Evolutionary conservation across 2,797 vertebrate genomes (phyloP).

Genomic region (Vultur gryphus): DNA sequence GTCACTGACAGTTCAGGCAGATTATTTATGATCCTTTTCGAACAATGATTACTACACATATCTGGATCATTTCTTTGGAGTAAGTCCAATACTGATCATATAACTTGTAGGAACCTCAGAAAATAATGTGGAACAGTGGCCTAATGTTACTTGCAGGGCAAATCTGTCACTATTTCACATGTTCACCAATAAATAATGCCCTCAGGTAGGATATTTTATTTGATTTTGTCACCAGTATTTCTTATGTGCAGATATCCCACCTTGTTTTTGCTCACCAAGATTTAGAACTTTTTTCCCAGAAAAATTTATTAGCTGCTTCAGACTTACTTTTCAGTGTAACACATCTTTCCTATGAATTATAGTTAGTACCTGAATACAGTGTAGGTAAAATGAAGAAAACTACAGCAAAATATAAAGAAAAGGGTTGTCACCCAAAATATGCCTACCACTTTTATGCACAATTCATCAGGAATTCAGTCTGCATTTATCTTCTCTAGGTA

Average conservation of each 20-base stretch:
- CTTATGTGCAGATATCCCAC: not conserved
- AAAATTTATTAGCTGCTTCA: not conserved
- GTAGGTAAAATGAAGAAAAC: not conserved
- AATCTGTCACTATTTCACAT: not conserved
- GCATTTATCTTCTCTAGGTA: not conserved
- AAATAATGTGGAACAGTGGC: not conserved
- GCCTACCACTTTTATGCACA: not conserved
- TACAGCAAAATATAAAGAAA: not conserved
- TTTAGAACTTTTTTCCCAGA: not conserved
- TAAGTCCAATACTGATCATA: not conserved
- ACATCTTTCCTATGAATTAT: not conserved
- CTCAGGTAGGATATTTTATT: not conserved
- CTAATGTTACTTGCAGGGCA: not conserved
- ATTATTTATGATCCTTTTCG: not conserved
- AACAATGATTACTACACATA: not conserved
- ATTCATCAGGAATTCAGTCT: not conserved
- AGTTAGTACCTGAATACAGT: not conserved
- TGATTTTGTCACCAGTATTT: not conserved
- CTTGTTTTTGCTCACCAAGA: not conserved
- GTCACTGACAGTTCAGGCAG: not conserved
- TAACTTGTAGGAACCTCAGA: not conserved
- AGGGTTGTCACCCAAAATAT: not conserved
- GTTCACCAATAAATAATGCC: not conserved
- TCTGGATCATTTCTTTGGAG: not conserved
- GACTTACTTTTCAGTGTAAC: not conserved